Base-by-base conservation (phyloP, 30 jellyfish, hydroid and myxozoan species). In the Morbakka virulenta region DNA sequence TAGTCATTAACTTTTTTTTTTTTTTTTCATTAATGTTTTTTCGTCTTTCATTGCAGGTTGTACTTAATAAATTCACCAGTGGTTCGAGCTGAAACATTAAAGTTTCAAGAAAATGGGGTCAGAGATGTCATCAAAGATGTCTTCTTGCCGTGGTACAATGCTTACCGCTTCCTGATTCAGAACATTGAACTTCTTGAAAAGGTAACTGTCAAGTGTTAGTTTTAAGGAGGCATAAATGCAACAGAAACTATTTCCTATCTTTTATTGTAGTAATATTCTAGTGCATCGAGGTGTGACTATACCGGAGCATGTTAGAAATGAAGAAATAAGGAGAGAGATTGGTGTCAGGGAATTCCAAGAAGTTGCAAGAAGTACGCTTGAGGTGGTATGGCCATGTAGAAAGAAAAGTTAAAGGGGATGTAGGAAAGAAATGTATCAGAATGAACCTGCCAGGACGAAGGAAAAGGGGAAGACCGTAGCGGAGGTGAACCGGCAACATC, bases 31-130 rank as follows among this genome's bases (percentile, higher is more conserved):
- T 4, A 17, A 67, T 14, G 74, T 28, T 22, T 12, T 47, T 11
- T 9, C n/a, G 11, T 6, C 4, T 50, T 74, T 28, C 1, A 9
- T 0, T 71, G 6, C 28, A 86, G 99, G 84, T 34, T 87, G 74
- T 93, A 93, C 70, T 75, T 93, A 62, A 93, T 93, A 85, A 93
- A 93, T 36, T 93, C 99, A n/a, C 99, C 99, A 1, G 99, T 93
- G 11, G 99, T 93, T 17, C 67, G 96, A 12, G 99, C 95, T 0
- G 99, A 93, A n/a, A 68, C 95, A 2, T 79, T 93, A 36, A 85
- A 93, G 26, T 93, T 93, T 51, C 96, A 94, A 67, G 99, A 93
- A 73, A 41, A 75, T 3, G 99, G 99, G 12, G 96, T 93, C 14
- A 93, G 89, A 33, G 96, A 87, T 51, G 89, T 93, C 62, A 82